These are phyloP conservation scores for Heteractis magnifica DNA, from an alignment of 92 coral and sea anemone genomes.

Conservation along the genomic window DNA sequence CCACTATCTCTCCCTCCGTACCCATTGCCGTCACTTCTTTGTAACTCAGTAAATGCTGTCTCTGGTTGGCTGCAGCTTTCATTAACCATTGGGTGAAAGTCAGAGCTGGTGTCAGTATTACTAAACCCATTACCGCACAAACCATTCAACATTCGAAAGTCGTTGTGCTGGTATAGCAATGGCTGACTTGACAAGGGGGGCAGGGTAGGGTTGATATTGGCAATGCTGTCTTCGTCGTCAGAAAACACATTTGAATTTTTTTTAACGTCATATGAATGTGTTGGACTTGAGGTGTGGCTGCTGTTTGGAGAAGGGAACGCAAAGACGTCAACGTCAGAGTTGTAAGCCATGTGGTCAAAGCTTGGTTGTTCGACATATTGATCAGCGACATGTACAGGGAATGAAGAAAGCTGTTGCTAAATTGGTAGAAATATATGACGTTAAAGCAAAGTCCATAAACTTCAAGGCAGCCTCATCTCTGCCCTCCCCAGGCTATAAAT, in stretches of 20 bases:
- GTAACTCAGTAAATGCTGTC: neutral
- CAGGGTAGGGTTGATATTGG: constrained; percentile 33
- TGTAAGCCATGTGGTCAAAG: neutral
- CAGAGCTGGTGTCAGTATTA: neutral
- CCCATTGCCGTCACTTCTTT: neutral
- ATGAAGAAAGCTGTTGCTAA: neutral
- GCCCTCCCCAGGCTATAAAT: too few relatives aligned
- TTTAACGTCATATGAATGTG: neutral
- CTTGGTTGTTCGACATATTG: neutral
- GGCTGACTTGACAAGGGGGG: constrained; percentile 4
- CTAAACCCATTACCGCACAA: neutral
- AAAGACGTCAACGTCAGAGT: neutral
- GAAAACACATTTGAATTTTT: neutral
- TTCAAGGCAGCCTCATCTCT: too few relatives aligned
- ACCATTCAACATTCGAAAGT: neutral
- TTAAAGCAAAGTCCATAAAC: neutral
- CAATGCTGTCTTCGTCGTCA: constrained; percentile 17
- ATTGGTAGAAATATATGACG: neutral
- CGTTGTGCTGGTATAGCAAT: neutral
- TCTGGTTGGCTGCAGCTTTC: neutral
- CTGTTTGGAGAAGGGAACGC: constrained; percentile 28
- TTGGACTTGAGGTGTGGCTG: constrained; percentile 23
- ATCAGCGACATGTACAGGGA: neutral
- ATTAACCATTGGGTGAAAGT: neutral
- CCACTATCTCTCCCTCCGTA: neutral